A percentile compares a stretch with the other conserved stretches of the same genome.
Evolutionary conservation across 2,797 vertebrate genomes (phyloP).

Genomic region (Semotilus atromaculatus): DNA sequence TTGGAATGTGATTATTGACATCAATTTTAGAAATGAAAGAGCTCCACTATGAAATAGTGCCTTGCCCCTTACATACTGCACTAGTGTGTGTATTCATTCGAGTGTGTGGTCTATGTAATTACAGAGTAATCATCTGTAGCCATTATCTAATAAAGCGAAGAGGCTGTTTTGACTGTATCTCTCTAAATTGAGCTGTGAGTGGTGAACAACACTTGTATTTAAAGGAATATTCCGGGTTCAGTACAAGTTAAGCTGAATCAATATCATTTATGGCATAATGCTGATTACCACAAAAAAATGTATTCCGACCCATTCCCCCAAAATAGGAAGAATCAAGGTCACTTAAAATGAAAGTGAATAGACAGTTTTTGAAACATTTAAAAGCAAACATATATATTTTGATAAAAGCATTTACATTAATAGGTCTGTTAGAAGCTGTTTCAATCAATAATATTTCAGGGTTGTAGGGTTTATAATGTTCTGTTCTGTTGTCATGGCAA

Average conservation of each 20-base stretch:
- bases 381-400: constrained; percentile 6
- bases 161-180: constrained; percentile 17
- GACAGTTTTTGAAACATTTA: not conserved
- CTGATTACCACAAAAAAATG: not conserved
- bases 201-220: not conserved
- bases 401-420: not conserved
- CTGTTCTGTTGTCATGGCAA: not conserved
- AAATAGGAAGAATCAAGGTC: not conserved
- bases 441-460: not conserved
- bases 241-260: not conserved
- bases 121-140: constrained; percentile 33
- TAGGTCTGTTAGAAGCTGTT: not conserved
- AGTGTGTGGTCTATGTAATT: constrained; percentile 24
- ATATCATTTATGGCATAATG: not conserved
- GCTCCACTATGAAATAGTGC: not conserved
- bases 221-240: not conserved
- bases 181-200: constrained; percentile 2
- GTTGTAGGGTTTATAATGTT: not conserved
- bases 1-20: constrained; percentile 47
- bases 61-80: constrained; percentile 28
- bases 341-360: not conserved
- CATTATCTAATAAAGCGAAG: constrained; percentile 39
- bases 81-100: constrained; percentile 4
- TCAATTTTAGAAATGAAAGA: constrained; percentile 32
- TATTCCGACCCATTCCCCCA: not conserved